Evolutionary conservation across 2,113 vertebrate genomes (phyloP), one percentile per base, ranked within the genome.

Genomic region (Fukomys damarensis): DNA sequence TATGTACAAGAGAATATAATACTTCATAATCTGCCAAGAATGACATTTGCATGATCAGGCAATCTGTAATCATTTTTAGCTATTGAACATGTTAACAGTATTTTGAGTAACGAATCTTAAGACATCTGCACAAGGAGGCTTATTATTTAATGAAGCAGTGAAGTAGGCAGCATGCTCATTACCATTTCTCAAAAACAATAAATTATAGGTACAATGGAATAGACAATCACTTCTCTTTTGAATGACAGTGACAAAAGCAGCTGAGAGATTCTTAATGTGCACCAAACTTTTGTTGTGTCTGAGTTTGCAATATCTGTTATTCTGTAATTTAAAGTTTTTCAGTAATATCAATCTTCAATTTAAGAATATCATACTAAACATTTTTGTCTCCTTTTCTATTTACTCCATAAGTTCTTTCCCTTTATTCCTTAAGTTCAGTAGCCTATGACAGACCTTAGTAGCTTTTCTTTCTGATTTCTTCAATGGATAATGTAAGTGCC

Each of bases 71-170:
- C 59, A 65, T 89, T 93, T 43, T 61, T 65, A 85, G 35, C 24
- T 59, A 9, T 54, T 63, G 43, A 85, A 58, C 30, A 32, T n/a
- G 10, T 30, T 66, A 93, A 65, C 4, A 77, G 26, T 19, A 87
- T 93, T 80, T 91, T 49, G 86, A 65, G 30, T 66, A 94, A 86
- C 86, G n/a, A 95, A 54, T 43, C 24, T 59, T 0, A 70, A 65
- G 30, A 38, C 24, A 59, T 87, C 12, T 85, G 52, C 41, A 59
- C 13, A 65, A 35, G 10, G 41, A 89, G 38, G 19, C 5, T 86
- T 30, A 79, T 83, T 83, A 70, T 66, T 95, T 87, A 74, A 8
- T 8, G 8, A 12, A 46, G 10, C 35, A 68, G 35, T 54, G 28
- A 43, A 72, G 17, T 46, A 49, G 24, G 5, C 3, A 70, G 22